Base-by-base conservation (phyloP, 2,113 vertebrate species). In the Clinocottus analis region DNA sequence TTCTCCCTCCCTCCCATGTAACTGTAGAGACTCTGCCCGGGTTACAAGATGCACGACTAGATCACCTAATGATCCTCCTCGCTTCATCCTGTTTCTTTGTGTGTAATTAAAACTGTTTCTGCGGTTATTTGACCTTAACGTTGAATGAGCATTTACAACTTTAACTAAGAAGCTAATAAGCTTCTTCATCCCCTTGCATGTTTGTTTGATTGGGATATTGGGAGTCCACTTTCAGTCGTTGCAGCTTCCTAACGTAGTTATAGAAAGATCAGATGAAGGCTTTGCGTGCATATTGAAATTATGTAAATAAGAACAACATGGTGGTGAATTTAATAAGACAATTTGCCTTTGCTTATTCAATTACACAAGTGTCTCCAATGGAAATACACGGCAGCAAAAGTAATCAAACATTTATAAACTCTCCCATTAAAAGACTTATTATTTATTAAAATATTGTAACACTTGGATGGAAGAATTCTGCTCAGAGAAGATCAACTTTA, bases 241-340 rank as follows among this genome's bases (percentile, higher is more conserved):
- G 58, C 77, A n/a, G 72, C 70, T 64, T 78, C 56, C 39, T 72
- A 74, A 72, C 72, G 65, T 41, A 66, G 68, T 71, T 58, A 75
- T n/a, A 80, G 69, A 73, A 72, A 73, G 67, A 86, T 87, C 83
- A 68, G 83, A 85, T 79, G 45, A 72, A 72, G 58, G 45, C 51
- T 84, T 47, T 72, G 66, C 83, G 83, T 85, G 77, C 72, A 77
- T 82, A 67, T 75, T 75, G 12, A 78, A 87, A 89, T 88, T 85
- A 85, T 82, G 77, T 70, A 83, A 85, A 87, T 78, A 73, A 61
- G 56, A 75, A 27, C 27, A 72, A 74, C 27, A 45, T 80, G 78
- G 64, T 61, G 47, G 39, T 82, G 78, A 35, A 90, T 90, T 87
- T 69, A 80, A 89, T 79, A 27, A 1, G 31, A 56, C 64, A 81